phyloP scores from a whole-genome alignment of 2,888 invertebrate genomes.

The Orchesellides sinensis region DNA sequence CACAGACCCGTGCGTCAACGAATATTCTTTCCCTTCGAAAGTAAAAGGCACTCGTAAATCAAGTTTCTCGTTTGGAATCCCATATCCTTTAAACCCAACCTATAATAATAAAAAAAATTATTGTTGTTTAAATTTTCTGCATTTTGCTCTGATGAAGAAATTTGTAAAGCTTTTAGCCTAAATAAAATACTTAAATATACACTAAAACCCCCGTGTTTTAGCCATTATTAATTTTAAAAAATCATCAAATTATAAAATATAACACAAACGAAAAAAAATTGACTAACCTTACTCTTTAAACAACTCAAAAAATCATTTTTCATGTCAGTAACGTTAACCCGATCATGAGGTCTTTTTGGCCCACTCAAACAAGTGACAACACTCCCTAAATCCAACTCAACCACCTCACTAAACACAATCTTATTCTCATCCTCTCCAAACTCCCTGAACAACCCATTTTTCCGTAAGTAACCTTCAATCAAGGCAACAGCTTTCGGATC shows the following conservation, averaged over 20 bases:
- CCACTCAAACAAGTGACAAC: slow-evolving; percentile 98
- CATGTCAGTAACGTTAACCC: slow-evolving; percentile 93
- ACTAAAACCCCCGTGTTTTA: too few relatives aligned
- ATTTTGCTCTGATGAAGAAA: too few relatives aligned
- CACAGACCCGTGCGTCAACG: slow-evolving; percentile 92
- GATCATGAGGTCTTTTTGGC: slow-evolving; percentile 97
- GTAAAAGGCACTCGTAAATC: slow-evolving; percentile 84
- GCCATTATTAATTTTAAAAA: too few relatives aligned
- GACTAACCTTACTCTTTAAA: slow-evolving; percentile 91
- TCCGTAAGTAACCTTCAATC: slow-evolving; percentile 89
- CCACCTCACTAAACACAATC: slow-evolving; percentile 79
- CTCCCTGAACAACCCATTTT: slow-evolving; percentile 89
- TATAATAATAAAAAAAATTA: too few relatives aligned
- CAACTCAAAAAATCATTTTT: slow-evolving; percentile 92
- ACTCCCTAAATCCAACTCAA: slow-evolving; percentile 89
- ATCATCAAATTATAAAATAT: too few relatives aligned
- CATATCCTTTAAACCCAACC: slow-evolving; percentile 96
- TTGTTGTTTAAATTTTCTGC: too few relatives aligned
- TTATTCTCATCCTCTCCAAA: background rate
- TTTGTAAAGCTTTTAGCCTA: too few relatives aligned
- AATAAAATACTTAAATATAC: too few relatives aligned
- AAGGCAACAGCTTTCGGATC: slow-evolving; percentile 85
- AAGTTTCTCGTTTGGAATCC: slow-evolving; percentile 82
- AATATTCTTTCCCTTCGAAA: slow-evolving; percentile 88
- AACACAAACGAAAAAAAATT: too few relatives aligned